phyloP scores from a whole-genome alignment of 1,140 invertebrate genomes.

The Drosophila sechellia region DNA sequence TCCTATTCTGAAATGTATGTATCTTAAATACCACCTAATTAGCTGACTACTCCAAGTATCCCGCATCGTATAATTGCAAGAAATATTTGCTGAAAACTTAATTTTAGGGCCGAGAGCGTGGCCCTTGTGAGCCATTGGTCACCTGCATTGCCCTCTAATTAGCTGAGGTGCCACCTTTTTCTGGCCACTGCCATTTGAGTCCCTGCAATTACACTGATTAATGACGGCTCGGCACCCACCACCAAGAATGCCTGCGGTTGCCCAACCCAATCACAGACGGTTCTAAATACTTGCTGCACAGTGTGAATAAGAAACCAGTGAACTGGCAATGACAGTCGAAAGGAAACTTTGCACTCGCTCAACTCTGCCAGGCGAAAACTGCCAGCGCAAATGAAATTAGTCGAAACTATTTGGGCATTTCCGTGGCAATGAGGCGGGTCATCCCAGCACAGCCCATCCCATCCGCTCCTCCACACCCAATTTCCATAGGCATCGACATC shows the following conservation, averaged over 20 bases:
- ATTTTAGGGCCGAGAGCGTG: background rate
- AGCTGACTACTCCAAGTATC: background rate
- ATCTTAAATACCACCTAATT: background rate
- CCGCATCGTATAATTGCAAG: background rate
- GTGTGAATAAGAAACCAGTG: constrained; percentile 6
- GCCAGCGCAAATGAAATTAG: constrained; percentile 80
- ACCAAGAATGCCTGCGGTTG: constrained; percentile 52
- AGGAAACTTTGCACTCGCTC: constrained; percentile 42
- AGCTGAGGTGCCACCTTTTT: constrained; percentile 13
- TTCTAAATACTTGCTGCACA: background rate
- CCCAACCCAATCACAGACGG: background rate
- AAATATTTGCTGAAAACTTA: background rate
- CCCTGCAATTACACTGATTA: constrained; percentile 75
- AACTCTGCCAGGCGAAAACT: constrained; percentile 62
- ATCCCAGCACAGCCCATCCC: too few species aligned
- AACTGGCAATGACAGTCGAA: constrained; percentile 42
- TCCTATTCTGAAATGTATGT: background rate
- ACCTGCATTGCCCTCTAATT: constrained; percentile 38
- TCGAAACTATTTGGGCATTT: constrained; percentile 71
- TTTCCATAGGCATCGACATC: constrained; percentile 36
- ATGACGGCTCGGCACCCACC: constrained; percentile 65
- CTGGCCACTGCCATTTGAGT: constrained; percentile 38
- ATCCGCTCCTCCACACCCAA: background rate
- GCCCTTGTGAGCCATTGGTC: background rate
- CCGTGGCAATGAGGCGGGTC: constrained; percentile 25